Percentiles rank a stretch among this genome's conserved stretches.
Evolutionary conservation across 2,888 invertebrate genomes (phyloP).

Genomic region (Neria commutata): DNA sequence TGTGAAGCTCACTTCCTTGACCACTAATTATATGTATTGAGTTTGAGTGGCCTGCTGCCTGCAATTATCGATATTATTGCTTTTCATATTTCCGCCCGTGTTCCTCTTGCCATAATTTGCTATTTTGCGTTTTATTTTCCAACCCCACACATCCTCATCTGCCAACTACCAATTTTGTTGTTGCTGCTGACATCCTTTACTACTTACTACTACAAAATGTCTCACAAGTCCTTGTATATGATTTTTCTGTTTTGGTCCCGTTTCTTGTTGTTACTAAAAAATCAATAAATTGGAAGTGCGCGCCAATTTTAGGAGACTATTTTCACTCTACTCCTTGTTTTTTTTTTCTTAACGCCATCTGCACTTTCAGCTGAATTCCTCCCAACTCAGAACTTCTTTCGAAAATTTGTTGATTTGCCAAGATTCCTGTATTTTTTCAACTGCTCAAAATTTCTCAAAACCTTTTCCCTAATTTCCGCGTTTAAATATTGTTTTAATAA

Average conservation of each 20-base stretch:
- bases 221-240: not conserved
- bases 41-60: constrained; percentile 10
- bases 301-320: constrained; percentile 29
- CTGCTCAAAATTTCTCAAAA: no score
- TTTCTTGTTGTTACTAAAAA: not conserved
- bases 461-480: not conserved
- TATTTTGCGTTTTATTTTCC: constrained; percentile 14
- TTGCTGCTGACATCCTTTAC: constrained; percentile 6
- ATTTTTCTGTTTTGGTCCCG: not conserved
- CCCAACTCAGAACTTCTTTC: no score
- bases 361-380: no score
- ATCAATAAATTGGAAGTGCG: constrained; percentile 25
- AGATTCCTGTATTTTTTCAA: not conserved
- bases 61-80: constrained; percentile 11
- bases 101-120: not conserved
- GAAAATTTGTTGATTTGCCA: not conserved
- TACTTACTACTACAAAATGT: no score
- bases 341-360: not conserved
- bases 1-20: constrained; percentile 2
- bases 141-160: constrained; percentile 12
- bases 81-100: not conserved
- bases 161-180: constrained; percentile 2
- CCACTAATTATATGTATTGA: constrained; percentile 20
- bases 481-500: not conserved
- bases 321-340: not conserved